Evolutionary conservation across 1,140 invertebrate genomes (phyloP).

Genomic region (Amyelois transitella): DNA sequence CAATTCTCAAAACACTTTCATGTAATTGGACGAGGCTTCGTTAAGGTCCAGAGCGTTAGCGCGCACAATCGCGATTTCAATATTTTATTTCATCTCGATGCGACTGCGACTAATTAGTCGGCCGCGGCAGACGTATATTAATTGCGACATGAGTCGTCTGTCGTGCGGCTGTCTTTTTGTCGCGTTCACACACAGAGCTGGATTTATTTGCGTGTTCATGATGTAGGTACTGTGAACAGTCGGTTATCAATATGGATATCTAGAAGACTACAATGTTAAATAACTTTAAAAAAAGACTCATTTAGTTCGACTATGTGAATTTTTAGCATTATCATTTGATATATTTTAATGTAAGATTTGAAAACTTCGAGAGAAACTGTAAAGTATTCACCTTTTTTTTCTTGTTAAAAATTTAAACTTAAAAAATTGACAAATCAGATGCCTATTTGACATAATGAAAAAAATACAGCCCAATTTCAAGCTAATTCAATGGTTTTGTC

Average conservation of each 20-base stretch:
- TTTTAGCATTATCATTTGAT: too few relatives aligned
- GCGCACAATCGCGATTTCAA: slow-evolving; percentile 36
- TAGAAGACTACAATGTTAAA: too few relatives aligned
- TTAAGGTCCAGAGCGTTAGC: slow-evolving; percentile 15
- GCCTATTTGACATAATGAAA: too few relatives aligned
- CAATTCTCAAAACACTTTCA: not conserved
- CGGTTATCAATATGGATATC: too few relatives aligned
- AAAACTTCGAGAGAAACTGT: too few relatives aligned
- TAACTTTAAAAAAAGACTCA: not conserved
- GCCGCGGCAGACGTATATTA: slow-evolving; percentile 57
- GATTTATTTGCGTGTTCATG: not conserved
- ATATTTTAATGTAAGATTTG: too few relatives aligned
- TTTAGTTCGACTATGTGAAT: too few relatives aligned
- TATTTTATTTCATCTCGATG: slow-evolving; percentile 46
- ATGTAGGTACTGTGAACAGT: not conserved
- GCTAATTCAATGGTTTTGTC: too few relatives aligned
- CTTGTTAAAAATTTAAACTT: too few relatives aligned
- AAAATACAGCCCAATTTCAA: too few relatives aligned
- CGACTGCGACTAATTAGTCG: slow-evolving; percentile 64
- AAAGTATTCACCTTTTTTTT: too few relatives aligned
- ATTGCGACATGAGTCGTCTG: slow-evolving; percentile 59
- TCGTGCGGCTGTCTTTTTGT: slow-evolving; percentile 42
- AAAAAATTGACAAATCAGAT: too few relatives aligned
- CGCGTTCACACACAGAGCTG: slow-evolving; percentile 13
- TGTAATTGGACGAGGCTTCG: not conserved